phyloP scores from a whole-genome alignment of 2,113 vertebrate genomes.

The Tupaia chinensis region DNA sequence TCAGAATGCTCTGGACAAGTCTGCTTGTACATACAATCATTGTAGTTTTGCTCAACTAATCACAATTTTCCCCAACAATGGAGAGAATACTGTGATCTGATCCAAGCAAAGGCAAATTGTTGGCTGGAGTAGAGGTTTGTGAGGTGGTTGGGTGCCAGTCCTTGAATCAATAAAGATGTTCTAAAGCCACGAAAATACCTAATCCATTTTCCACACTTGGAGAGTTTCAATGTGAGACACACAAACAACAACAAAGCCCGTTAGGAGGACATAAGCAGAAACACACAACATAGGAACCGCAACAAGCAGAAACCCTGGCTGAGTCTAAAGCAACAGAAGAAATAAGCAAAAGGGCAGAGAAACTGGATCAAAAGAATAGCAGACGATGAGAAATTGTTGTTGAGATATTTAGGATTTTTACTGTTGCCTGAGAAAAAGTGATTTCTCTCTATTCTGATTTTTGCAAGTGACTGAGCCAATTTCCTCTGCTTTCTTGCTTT shows the following conservation, averaged over 20 bases:
- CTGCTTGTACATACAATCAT: background rate
- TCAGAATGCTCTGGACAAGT: background rate
- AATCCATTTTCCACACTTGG: background rate
- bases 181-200: background rate
- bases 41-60: background rate
- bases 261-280: background rate
- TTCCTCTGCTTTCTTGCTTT: background rate
- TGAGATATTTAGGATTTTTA: background rate
- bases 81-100: background rate
- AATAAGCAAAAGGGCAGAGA: background rate
- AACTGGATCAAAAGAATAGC: background rate
- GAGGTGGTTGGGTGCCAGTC: background rate
- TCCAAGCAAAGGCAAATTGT: background rate
- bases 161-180: slow-evolving; percentile 6
- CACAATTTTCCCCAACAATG: background rate
- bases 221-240: background rate
- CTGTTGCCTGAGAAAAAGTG: background rate
- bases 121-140: background rate
- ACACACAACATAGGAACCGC: accelerated
- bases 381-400: background rate
- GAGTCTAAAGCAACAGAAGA: background rate
- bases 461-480: slow-evolving; percentile 8
- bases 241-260: background rate
- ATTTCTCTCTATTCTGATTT: slow-evolving; percentile 11
- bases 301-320: background rate